phyloP scores from a whole-genome alignment of 2,797 vertebrate genomes.

The Poeciliopsis paucimaculata region DNA sequence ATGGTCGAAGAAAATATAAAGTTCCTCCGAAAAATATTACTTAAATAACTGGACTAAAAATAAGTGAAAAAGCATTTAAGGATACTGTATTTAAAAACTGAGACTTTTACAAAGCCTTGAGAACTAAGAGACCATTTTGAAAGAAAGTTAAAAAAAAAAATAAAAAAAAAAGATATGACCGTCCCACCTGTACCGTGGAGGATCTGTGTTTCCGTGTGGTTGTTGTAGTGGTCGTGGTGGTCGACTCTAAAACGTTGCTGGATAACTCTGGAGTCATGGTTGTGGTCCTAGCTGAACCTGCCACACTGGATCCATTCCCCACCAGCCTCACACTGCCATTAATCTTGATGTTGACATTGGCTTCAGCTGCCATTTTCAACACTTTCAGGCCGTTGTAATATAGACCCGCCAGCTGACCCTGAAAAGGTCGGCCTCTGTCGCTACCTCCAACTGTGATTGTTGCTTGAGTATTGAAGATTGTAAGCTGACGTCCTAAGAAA shows the following conservation, averaged over 20 bases:
- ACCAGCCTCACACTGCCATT: constrained; percentile 97
- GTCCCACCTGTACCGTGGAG: constrained; percentile 89
- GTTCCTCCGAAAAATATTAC: neutral
- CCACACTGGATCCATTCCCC: constrained; percentile 89
- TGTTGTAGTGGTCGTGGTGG: constrained; percentile 97
- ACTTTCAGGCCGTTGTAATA: constrained; percentile 99
- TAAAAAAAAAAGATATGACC: neutral
- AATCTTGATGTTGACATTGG: constrained; percentile 92
- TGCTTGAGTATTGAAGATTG: constrained; percentile 99
- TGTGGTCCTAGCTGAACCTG: constrained; percentile 90
- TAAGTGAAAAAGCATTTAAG: neutral
- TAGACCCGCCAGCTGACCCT: constrained; percentile 97
- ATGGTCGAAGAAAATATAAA: neutral
- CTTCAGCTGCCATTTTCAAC: constrained; percentile 95
- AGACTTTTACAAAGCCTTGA: neutral
- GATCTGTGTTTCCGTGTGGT: constrained; percentile 95
- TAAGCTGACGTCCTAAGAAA: constrained; percentile 92
- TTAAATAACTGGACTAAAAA: neutral
- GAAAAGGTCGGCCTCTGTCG: constrained; percentile 92
- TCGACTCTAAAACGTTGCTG: constrained; percentile 95
- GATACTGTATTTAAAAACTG: neutral
- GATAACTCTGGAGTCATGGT: constrained; percentile 93
- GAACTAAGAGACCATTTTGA: neutral
- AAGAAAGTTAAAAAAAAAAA: neutral
- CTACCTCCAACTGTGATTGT: constrained; percentile 94